These are phyloP conservation scores for Latheticus oryzae DNA, from an alignment of 2,888 invertebrate genomes.

Conservation along the genomic window DNA sequence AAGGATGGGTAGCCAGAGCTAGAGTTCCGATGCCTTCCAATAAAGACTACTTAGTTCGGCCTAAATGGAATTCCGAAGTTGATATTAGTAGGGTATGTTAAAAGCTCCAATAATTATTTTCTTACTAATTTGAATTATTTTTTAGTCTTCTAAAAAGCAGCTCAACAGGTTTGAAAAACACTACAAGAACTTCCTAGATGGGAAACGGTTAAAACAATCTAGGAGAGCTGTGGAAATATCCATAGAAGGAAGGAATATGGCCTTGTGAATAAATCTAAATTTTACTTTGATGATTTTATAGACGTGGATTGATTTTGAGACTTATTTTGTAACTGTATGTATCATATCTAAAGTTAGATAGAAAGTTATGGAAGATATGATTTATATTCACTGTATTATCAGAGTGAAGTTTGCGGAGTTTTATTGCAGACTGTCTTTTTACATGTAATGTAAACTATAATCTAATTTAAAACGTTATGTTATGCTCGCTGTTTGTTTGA, in stretches of 20 bases:
- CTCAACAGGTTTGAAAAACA: slow-evolving; percentile 93
- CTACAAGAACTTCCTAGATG: slow-evolving; percentile 90
- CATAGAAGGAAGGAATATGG: slow-evolving; percentile 96
- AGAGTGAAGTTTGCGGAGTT: too few relatives aligned
- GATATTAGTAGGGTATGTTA: slow-evolving; percentile 82
- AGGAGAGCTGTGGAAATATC: slow-evolving; percentile 93
- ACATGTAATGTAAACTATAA: too few relatives aligned
- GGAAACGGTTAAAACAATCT: slow-evolving; percentile 81
- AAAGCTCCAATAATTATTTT: background rate
- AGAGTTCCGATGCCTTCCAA: slow-evolving; percentile 94
- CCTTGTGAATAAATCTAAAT: slow-evolving; percentile 73
- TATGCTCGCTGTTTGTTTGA: too few relatives aligned
- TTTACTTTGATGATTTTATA: too few relatives aligned
- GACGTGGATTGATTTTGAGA: background rate
- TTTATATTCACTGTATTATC: too few relatives aligned
- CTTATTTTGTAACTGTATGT: background rate
- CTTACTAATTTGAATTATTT: slow-evolving; percentile 39
- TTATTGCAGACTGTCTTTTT: too few relatives aligned
- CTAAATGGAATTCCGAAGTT: slow-evolving; percentile 89
- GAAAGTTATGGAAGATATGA: too few relatives aligned
- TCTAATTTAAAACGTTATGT: too few relatives aligned
- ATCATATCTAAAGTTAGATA: too few relatives aligned
- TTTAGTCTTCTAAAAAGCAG: slow-evolving; percentile 82
- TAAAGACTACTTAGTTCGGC: slow-evolving; percentile 96
- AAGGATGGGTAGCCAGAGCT: slow-evolving; percentile 95